These are phyloP conservation scores for Odontomachus brunneus DNA, from an alignment of 1,140 invertebrate genomes.

Conservation along the genomic window DNA sequence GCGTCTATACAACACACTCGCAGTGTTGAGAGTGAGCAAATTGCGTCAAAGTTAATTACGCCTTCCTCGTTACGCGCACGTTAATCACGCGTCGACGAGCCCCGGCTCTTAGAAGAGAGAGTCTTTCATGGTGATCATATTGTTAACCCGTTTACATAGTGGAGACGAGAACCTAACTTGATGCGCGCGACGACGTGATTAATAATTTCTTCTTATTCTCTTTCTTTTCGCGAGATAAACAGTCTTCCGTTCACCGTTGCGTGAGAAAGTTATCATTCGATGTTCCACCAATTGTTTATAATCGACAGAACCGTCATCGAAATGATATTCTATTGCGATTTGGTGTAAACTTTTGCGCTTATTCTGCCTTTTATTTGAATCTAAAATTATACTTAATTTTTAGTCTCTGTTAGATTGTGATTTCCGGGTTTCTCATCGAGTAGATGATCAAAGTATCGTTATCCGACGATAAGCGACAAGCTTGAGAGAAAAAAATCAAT, in stretches of 20 bases:
- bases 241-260: no score
- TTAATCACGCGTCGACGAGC: conserved; percentile 52
- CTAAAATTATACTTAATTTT: no score
- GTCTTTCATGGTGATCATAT: conserved; percentile 42
- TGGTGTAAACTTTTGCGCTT: neutral
- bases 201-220: conserved; percentile 27
- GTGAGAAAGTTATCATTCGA: neutral
- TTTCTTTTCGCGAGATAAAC: conserved; percentile 20
- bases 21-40: conserved; percentile 50
- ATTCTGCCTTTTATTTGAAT: neutral
- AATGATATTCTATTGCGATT: neutral
- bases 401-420: no score
- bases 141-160: conserved; percentile 41
- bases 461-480: no score
- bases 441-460: no score
- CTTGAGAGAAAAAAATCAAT: neutral
- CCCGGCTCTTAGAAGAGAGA: conserved; percentile 1
- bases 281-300: neutral
- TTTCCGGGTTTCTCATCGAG: no score
- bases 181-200: neutral
- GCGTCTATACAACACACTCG: neutral
- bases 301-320: neutral
- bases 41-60: conserved; percentile 67
- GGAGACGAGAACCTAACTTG: neutral
- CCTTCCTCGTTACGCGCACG: conserved; percentile 40